Evolutionary conservation across 2,888 invertebrate species (phyloP).

Genomic region (Amblyteles armatorius): DNA sequence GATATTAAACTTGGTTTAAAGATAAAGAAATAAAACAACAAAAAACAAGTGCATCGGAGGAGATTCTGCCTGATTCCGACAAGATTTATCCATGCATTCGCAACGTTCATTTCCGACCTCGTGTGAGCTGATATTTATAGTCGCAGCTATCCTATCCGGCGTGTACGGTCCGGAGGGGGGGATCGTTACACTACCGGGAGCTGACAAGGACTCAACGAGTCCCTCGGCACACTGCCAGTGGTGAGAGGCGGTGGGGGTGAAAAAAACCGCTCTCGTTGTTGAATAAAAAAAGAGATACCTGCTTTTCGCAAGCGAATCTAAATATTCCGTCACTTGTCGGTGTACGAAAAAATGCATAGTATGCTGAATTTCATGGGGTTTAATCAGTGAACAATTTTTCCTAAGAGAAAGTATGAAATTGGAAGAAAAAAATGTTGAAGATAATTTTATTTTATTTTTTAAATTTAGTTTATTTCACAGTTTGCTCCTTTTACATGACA

Average conservation of each 20-base stretch:
- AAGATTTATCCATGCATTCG: conserved; percentile 54
- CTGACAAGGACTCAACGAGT: conserved; percentile 61
- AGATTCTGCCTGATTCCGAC: conserved; percentile 50
- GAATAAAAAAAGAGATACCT: conserved; percentile 38
- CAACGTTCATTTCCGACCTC: conserved; percentile 51
- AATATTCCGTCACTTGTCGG: conserved; percentile 44
- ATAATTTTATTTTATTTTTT: too few relatives aligned
- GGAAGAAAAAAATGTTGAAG: background rate
- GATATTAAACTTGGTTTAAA: conserved; percentile 18
- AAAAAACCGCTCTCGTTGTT: conserved; percentile 41
- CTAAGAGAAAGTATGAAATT: conserved; percentile 19
- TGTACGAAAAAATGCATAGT: conserved; percentile 9
- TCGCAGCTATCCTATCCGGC: conserved; percentile 42
- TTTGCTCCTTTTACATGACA: too few relatives aligned
- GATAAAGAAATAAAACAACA: conserved; percentile 2
- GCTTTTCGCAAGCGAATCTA: conserved; percentile 17
- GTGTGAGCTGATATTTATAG: conserved; percentile 55
- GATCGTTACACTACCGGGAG: conserved; percentile 56
- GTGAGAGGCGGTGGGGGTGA: background rate
- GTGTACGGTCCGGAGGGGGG: conserved; percentile 4
- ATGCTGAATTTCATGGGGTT: background rate
- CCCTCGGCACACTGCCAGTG: conserved; percentile 47
- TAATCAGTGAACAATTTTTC: conserved; percentile 23
- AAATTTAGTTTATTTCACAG: too few relatives aligned
- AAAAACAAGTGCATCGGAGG: conserved; percentile 18